A percentile compares a stretch with the other conserved stretches of the same genome.
These are phyloP conservation scores for Cerastis rubricosa DNA, from an alignment of 2,888 invertebrate genomes.

Conservation along the genomic window DNA sequence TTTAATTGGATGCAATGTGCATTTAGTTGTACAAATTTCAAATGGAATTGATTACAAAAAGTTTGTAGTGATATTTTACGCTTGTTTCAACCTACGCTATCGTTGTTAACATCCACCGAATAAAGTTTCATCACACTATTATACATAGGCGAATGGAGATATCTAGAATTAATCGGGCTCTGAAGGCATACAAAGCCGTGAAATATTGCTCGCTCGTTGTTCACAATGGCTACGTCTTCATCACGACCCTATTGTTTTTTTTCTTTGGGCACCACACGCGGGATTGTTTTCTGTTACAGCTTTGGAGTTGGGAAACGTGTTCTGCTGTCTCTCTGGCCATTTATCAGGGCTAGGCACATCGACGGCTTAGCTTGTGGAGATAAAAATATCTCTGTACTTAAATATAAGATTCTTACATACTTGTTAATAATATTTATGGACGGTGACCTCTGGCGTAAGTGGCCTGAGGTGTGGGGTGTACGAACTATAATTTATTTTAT, in stretches of 20 bases:
- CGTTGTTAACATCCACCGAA: slow-evolving; percentile 80
- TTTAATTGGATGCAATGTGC: slow-evolving; percentile 51
- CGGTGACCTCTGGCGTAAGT: slow-evolving; percentile 59
- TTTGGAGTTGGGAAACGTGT: slow-evolving; percentile 86
- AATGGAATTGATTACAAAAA: slow-evolving; percentile 59
- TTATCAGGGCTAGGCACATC: slow-evolving; percentile 77
- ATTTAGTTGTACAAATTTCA: slow-evolving; percentile 48
- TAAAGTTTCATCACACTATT: slow-evolving; percentile 89
- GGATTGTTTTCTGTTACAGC: slow-evolving; percentile 88
- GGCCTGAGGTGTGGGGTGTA: slow-evolving; percentile 50
- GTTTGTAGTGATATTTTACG: slow-evolving; percentile 69
- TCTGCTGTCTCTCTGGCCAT: slow-evolving; percentile 80
- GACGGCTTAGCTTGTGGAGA: slow-evolving; percentile 72
- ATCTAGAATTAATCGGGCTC: slow-evolving; percentile 90
- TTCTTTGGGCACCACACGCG: slow-evolving; percentile 85
- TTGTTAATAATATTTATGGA: slow-evolving; percentile 69
- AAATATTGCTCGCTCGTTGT: slow-evolving; percentile 89
- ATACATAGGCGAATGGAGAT: slow-evolving; percentile 89
- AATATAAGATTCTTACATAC: slow-evolving; percentile 67
- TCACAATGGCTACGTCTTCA: slow-evolving; percentile 91
- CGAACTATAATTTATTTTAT: slow-evolving; percentile 56
- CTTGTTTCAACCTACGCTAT: slow-evolving; percentile 77
- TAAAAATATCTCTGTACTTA: slow-evolving; percentile 72
- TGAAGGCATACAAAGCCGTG: slow-evolving; percentile 89
- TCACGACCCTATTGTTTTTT: slow-evolving; percentile 90